phyloP scores from a whole-genome alignment of 2,888 invertebrate species.

The Serrognathus titanus region DNA sequence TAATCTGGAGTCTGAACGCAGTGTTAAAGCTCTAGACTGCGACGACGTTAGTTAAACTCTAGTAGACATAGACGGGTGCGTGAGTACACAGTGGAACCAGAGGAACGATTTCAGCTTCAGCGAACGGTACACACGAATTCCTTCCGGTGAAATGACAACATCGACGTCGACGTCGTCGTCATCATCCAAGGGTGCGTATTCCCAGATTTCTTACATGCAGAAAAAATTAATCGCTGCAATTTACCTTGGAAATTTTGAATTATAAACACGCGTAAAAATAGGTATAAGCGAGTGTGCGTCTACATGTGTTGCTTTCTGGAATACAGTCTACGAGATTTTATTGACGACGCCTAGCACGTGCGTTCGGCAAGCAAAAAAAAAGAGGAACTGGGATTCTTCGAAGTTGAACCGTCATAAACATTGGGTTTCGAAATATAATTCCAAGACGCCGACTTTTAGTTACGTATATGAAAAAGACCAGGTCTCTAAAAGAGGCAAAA shows the following conservation, averaged over 20 bases:
- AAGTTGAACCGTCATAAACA: too few species aligned
- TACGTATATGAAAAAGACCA: too few species aligned
- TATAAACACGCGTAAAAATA: conserved; percentile 23
- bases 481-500: too few species aligned
- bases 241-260: background rate
- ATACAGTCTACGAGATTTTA: conserved; percentile 12
- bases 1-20: conserved; percentile 3
- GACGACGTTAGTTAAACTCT: conserved; percentile 1
- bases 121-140: too few species aligned
- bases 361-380: background rate
- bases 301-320: conserved; percentile 23
- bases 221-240: too few species aligned
- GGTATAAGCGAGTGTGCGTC: conserved; percentile 15
- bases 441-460: too few species aligned
- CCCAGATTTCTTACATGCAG: too few species aligned
- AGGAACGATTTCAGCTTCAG: too few species aligned
- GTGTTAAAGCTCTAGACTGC: conserved; percentile 1
- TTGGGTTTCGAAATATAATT: too few species aligned
- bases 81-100: background rate
- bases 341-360: conserved; percentile 2
- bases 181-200: too few species aligned
- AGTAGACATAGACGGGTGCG: background rate
- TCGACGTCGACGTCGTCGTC: too few species aligned
- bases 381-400: background rate
- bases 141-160: too few species aligned